phyloP scores from a whole-genome alignment of 2,113 vertebrate genomes.

The Opisthocomus hoazin region DNA sequence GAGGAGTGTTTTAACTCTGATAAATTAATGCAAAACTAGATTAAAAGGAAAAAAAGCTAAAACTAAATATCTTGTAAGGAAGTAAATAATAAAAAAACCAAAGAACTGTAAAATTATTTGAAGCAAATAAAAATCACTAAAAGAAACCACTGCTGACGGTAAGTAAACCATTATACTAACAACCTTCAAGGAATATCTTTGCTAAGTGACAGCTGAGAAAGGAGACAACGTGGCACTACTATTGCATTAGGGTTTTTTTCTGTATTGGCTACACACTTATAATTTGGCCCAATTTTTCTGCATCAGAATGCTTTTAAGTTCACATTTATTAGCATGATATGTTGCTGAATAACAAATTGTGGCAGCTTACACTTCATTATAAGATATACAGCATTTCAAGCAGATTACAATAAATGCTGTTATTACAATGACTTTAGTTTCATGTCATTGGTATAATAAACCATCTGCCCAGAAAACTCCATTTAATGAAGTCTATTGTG shows the following conservation, averaged over 20 bases:
- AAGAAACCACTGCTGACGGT: background rate
- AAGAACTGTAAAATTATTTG: background rate
- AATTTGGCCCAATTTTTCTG: background rate
- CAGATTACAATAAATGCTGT: background rate
- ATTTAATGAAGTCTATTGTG: constrained; percentile 18
- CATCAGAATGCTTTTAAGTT: background rate
- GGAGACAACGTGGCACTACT: background rate
- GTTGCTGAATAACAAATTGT: background rate
- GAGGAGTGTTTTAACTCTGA: background rate
- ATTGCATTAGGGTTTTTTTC: background rate
- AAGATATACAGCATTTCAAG: background rate
- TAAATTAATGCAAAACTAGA: background rate
- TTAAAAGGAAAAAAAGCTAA: background rate
- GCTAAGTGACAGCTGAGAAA: background rate
- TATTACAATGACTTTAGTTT: background rate
- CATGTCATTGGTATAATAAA: background rate
- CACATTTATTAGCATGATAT: background rate
- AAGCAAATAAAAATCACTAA: background rate
- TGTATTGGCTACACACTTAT: background rate
- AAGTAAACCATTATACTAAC: background rate
- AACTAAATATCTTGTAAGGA: background rate
- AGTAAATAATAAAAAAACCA: background rate
- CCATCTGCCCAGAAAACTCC: constrained; percentile 6
- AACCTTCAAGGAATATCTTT: background rate
- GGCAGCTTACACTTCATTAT: background rate